Evolutionary conservation across 2,888 invertebrate species (phyloP), one percentile per base, ranked within the genome.

Genomic region (Lepidonotus clava): DNA sequence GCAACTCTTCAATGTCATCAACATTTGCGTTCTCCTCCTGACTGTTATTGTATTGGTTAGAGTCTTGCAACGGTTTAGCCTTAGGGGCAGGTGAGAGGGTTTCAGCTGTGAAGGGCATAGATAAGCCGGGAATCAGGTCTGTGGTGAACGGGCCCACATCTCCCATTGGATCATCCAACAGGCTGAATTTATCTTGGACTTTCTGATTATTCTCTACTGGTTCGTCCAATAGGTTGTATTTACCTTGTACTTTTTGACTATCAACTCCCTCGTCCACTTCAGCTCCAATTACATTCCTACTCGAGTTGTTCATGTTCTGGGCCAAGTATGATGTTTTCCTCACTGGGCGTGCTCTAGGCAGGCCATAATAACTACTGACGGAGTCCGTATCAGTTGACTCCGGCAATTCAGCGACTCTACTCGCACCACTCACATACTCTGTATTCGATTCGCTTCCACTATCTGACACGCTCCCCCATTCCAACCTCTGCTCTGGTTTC

Each of bases 331-430:
- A n/a, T n/a, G n/a, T n/a, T 5, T 56, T n/a, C 71, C 18, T 36
- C 24, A 21, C 41, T 80, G 41, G n/a, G n/a, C n/a, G n/a, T n/a
- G n/a, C n/a, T n/a, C n/a, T n/a, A n/a, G n/a, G n/a, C n/a, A n/a
- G n/a, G n/a, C n/a, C n/a, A n/a, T n/a, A n/a, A n/a, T n/a, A n/a
- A n/a, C n/a, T n/a, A n/a, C 14, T 46, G 46, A 46, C 24, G 8
- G 80, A 80, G 32, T 80, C 80, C 4, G 80, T 80, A 24, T 80
- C 41, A n/a, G 24, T 41, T 40, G 80, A 80, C 28, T 80, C 80
- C 6, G 80, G 80, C 51, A 80, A 34, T 0, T 24, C 80, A 5
- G 80, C 80, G 0, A 80, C 80, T 28, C 34, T 1, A 0, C 28
- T 28, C 1, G 80, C 46, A 0, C 24, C 5, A 32, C 80, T 51